A percentile compares a stretch with the other conserved stretches of the same genome.
Evolutionary conservation across 2,888 invertebrate genomes (phyloP).

Genomic region (Ceraclea dissimilis): DNA sequence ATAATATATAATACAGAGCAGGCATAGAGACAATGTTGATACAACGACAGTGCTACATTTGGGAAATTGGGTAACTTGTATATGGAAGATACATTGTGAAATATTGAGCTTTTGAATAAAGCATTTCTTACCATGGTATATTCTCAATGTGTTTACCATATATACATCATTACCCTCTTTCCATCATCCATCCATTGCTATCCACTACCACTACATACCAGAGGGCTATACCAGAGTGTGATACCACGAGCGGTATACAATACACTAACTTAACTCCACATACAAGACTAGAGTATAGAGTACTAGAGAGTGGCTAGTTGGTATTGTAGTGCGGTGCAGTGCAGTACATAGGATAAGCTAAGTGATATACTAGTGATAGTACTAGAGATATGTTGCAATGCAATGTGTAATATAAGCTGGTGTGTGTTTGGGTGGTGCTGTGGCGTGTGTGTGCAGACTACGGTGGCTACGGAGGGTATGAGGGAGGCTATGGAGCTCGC

Average conservation of each 20-base stretch:
- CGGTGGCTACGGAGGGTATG: constrained; percentile 81
- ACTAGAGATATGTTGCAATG: too few species aligned
- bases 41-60: constrained; percentile 48
- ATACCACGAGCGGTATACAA: too few species aligned
- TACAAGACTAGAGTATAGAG: too few species aligned
- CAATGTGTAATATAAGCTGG: constrained; percentile 3
- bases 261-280: too few species aligned
- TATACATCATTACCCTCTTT: constrained; percentile 36
- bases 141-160: constrained; percentile 61
- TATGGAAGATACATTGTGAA: constrained; percentile 62
- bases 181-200: constrained; percentile 18
- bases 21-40: too few species aligned
- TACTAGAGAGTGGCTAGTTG: too few species aligned
- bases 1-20: too few species aligned
- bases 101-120: constrained; percentile 55
- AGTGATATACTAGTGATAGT: too few species aligned
- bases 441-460: constrained; percentile 52
- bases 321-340: not conserved
- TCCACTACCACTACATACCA: too few species aligned
- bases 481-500: constrained; percentile 83
- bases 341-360: not conserved
- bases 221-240: too few species aligned
- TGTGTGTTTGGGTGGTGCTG: constrained; percentile 13
- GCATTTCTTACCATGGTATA: constrained; percentile 54
- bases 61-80: constrained; percentile 61